Evolutionary conservation across 2,888 invertebrate genomes (phyloP).

Genomic region (Drosophila neoperkinsi): DNA sequence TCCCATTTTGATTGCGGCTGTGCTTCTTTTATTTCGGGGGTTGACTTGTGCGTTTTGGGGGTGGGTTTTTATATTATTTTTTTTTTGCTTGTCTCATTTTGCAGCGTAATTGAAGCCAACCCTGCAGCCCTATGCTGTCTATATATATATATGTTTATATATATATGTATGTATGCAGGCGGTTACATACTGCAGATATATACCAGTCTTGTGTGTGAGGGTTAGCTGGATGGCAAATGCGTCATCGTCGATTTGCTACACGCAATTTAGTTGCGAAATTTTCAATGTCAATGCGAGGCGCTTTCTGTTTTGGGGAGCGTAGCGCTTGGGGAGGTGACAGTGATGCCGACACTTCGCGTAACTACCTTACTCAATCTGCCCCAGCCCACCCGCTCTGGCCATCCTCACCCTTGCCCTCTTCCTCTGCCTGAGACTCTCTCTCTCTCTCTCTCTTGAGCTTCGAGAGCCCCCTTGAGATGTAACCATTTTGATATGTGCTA

Average conservation of each 20-base stretch:
- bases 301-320: slow-evolving; percentile 17
- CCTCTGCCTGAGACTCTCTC: not conserved
- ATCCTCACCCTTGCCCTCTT: not conserved
- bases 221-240: slow-evolving; percentile 57
- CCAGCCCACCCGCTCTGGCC: slow-evolving; percentile 2
- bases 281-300: slow-evolving; percentile 74
- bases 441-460: slow-evolving; percentile 1
- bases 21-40: slow-evolving; percentile 67
- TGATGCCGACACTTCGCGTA: slow-evolving; percentile 35
- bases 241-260: slow-evolving; percentile 74
- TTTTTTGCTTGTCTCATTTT: slow-evolving; percentile 25
- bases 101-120: slow-evolving; percentile 70
- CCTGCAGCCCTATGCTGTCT: slow-evolving; percentile 39
- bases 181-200: slow-evolving; percentile 24
- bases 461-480: slow-evolving; percentile 72
- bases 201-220: not conserved
- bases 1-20: slow-evolving; percentile 67
- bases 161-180: slow-evolving; percentile 10
- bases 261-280: slow-evolving; percentile 75
- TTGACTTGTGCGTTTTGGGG: slow-evolving; percentile 63
- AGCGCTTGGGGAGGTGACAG: slow-evolving; percentile 43
- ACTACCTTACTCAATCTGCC: slow-evolving; percentile 25
- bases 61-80: slow-evolving; percentile 56
- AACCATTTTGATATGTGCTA: slow-evolving; percentile 77
- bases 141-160: not conserved